Conservation (phyloP, 2,797 vertebrate species). For the Staurois parvus region DNA sequence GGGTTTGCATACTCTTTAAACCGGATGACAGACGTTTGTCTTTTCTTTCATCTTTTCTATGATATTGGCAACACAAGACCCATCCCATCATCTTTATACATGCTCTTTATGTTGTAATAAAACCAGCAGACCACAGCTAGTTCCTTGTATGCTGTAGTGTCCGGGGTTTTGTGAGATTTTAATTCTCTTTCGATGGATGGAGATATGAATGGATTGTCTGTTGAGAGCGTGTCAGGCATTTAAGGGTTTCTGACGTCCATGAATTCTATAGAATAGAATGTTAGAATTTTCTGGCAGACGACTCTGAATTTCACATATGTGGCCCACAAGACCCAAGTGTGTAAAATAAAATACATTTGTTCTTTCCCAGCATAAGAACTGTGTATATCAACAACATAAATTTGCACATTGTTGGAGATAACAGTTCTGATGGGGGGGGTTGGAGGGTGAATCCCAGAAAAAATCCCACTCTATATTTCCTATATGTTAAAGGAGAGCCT, state of each 20-base stretch:
- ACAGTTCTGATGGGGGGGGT: conserved; percentile 25
- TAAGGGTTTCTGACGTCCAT: conserved; percentile 51
- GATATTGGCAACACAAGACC: no score
- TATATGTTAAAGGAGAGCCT: no score
- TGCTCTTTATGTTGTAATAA: no score
- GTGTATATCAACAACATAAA: conserved; percentile 14
- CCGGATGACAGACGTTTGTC: no score
- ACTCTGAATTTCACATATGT: conserved; percentile 43
- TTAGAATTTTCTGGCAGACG: conserved; percentile 50
- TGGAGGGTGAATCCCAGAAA: neutral
- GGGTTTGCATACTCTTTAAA: no score
- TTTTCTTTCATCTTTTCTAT: no score
- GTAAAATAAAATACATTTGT: conserved; percentile 51
- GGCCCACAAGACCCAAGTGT: conserved; percentile 28
- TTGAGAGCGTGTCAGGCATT: conserved; percentile 55
- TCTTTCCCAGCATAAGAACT: conserved; percentile 28
- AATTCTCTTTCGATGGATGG: conserved; percentile 32
- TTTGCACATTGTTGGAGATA: conserved; percentile 40
- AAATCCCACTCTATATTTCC: conserved; percentile 23
- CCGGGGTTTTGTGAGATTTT: conserved; percentile 24
- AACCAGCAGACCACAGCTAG: no score
- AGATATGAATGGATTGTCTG: conserved; percentile 55
- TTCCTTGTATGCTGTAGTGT: no score
- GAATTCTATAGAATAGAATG: conserved; percentile 57
- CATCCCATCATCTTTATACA: no score